Base-by-base conservation (phyloP, 2,113 vertebrate species). In the Anoplopoma fimbria region DNA sequence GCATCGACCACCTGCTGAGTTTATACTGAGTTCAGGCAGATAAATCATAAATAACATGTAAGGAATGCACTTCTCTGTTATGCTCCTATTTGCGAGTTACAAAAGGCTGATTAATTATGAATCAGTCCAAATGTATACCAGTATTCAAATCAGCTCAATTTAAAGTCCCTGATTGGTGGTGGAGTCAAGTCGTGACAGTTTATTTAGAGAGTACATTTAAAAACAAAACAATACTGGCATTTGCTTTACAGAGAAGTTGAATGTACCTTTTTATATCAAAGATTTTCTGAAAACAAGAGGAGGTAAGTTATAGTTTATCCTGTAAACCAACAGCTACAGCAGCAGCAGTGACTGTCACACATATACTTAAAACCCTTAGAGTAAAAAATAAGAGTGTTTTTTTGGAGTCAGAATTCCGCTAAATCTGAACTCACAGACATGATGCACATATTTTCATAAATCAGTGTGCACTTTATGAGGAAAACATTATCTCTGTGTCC, bases 81-180 rank as follows among this genome's bases (percentile, higher is more conserved):
- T 60, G 61, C 19, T 64, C 17, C 31, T 21, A 14, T 27, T 53
- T 42, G 53, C 23, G 61, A 34, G 33, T 53, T 55, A 57, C 23
- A 68, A 77, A 73, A 75, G 45, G 33, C n/a, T 79, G 36, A 88
- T 77, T 36, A 70, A 81, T 75, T 64, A 69, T 80, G 55, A 75
- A 78, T 83, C 29, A 57, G 3, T 36, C 49, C 62, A 62, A 38
- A n/a, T 65, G 57, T 64, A 82, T 68, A 31, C 36, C 0, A 36
- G 4, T 65, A 70, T 75, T 67, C 29, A 70, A 34, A 77, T 6
- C 14, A 69, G 12, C 15, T 64, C 60, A 58, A 68, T 27, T 67
- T 47, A 63, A 25, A 77, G 45, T 36, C 38, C 25, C 27, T 63
- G 31, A 51, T 51, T 51, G 27, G 61, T 42, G 31, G n/a, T 33